These are phyloP conservation scores for Melozone crissalis DNA, from an alignment of 2,113 vertebrate genomes.

Conservation along the genomic window DNA sequence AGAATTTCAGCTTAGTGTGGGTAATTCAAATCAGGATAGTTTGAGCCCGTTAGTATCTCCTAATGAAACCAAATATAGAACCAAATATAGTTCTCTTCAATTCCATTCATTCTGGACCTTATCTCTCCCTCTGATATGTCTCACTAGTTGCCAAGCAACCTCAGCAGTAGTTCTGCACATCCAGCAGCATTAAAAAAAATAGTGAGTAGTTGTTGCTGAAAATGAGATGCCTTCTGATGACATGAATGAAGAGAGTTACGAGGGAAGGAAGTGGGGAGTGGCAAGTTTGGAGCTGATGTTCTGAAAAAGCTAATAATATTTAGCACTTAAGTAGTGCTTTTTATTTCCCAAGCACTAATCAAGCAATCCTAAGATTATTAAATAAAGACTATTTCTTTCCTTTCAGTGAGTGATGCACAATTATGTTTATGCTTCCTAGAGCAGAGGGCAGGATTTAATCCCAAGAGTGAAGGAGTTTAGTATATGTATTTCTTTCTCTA, in stretches of 20 bases:
- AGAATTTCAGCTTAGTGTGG: background rate
- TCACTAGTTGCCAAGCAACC: constrained; percentile 57
- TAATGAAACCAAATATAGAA: constrained; percentile 26
- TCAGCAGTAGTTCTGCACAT: constrained; percentile 49
- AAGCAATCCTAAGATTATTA: background rate
- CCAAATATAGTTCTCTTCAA: constrained; percentile 23
- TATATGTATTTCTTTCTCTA: background rate
- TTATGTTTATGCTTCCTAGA: background rate
- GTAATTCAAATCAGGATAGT: background rate
- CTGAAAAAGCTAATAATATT: constrained; percentile 18
- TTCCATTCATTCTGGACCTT: constrained; percentile 58
- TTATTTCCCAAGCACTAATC: constrained; percentile 1
- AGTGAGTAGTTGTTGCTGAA: constrained; percentile 44
- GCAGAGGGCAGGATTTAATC: background rate
- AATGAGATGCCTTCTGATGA: constrained; percentile 54
- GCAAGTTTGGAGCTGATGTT: background rate
- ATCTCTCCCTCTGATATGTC: constrained; percentile 2
- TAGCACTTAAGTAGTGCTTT: background rate
- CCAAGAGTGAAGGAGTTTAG: background rate
- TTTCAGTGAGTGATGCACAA: background rate
- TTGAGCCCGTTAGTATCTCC: constrained; percentile 3
- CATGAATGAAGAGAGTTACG: constrained; percentile 32
- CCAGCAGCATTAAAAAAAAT: background rate
- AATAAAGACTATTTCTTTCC: background rate
- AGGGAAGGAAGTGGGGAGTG: background rate